phyloP scores from a whole-genome alignment of 1,140 invertebrate genomes.

The Potamilus streckersoni region DNA sequence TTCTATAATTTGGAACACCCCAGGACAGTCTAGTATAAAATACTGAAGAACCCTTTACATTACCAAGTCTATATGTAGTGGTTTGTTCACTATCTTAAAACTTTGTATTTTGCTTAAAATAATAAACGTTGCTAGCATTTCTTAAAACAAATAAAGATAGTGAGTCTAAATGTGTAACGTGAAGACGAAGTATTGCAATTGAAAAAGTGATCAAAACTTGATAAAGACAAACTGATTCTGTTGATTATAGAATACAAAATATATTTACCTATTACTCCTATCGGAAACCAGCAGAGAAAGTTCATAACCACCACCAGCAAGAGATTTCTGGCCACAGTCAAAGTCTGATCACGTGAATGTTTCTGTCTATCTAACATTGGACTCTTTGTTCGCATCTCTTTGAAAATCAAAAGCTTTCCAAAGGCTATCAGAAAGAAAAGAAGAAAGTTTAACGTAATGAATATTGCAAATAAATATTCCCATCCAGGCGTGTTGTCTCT shows the following conservation, averaged over 20 bases:
- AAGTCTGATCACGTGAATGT: constrained; percentile 19
- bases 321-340: constrained; percentile 25
- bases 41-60: too few relatives aligned
- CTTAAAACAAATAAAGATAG: too few relatives aligned
- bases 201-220: too few relatives aligned
- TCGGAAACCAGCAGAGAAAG: constrained; percentile 46
- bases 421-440: constrained; percentile 35
- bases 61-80: too few relatives aligned
- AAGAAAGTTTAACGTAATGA: constrained; percentile 28
- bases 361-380: background rate
- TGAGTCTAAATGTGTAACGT: too few relatives aligned
- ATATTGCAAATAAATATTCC: constrained; percentile 16
- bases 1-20: too few relatives aligned
- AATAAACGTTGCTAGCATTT: too few relatives aligned
- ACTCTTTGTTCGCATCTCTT: background rate
- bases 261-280: constrained; percentile 34
- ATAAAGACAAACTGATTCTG: too few relatives aligned
- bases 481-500: constrained; percentile 5
- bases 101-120: too few relatives aligned
- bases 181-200: too few relatives aligned
- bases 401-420: constrained; percentile 35
- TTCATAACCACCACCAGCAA: constrained; percentile 29
- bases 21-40: too few relatives aligned
- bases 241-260: background rate
- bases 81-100: too few relatives aligned